These are phyloP conservation scores for Mus pahari DNA, from an alignment of 2,113 vertebrate genomes.

Conservation along the genomic window DNA sequence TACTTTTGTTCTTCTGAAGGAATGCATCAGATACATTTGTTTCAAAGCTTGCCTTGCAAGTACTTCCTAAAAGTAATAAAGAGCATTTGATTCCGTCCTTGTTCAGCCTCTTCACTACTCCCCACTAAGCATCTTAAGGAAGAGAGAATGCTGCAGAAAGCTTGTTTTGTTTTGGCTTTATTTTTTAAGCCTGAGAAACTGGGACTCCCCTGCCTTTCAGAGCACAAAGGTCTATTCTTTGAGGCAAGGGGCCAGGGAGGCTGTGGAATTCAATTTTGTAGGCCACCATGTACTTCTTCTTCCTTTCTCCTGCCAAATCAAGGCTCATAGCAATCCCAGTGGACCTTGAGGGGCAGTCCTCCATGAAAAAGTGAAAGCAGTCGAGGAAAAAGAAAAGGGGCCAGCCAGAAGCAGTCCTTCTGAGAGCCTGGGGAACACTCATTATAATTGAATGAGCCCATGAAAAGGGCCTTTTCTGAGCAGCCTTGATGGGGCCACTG, in stretches of 20 bases:
- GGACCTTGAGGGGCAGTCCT: conserved; percentile 79
- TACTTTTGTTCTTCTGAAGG: conserved; percentile 28
- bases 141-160: conserved; percentile 66
- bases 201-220: conserved; percentile 87
- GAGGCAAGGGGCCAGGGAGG: conserved; percentile 70
- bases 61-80: conserved; percentile 46
- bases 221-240: conserved; percentile 92
- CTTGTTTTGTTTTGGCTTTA: conserved; percentile 39
- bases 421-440: conserved; percentile 76
- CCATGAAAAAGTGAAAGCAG: conserved; percentile 85
- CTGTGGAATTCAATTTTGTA: conserved; percentile 85
- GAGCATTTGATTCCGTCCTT: conserved; percentile 17
- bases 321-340: conserved; percentile 71
- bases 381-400: conserved; percentile 84
- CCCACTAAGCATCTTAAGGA: conserved; percentile 84
- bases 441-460: conserved; percentile 77
- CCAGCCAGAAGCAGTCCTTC: conserved; percentile 80
- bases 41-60: conserved; percentile 40
- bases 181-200: conserved; percentile 90
- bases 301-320: conserved; percentile 76
- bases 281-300: conserved; percentile 84
- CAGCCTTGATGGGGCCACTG: conserved; percentile 50
- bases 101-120: conserved; percentile 66
- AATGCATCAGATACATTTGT: conserved; percentile 15
- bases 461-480: conserved; percentile 78